Evolutionary conservation across 2,113 vertebrate genomes (phyloP).

Genomic region (Mustela lutreola): DNA sequence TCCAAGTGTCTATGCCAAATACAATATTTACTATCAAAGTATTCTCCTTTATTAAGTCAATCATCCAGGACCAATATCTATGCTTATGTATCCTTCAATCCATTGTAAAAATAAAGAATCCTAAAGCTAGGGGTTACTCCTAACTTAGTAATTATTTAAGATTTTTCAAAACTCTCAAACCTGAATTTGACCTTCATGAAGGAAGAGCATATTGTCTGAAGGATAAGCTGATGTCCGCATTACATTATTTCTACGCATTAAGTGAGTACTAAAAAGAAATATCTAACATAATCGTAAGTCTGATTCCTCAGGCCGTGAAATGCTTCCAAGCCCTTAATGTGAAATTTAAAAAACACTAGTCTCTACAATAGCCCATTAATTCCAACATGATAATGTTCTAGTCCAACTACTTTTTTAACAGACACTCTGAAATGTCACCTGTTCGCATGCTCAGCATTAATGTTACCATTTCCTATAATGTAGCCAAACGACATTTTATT

Average conservation of each 20-base stretch:
- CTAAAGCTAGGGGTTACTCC: not conserved
- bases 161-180: not conserved
- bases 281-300: not conserved
- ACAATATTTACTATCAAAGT: slow-evolving; percentile 28
- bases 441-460: slow-evolving; percentile 57
- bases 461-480: not conserved
- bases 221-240: not conserved
- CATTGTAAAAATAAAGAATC: slow-evolving; percentile 25
- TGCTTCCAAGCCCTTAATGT: not conserved
- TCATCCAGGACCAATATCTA: not conserved
- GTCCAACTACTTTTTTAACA: slow-evolving; percentile 33
- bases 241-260: not conserved
- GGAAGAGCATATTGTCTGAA: not conserved
- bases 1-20: slow-evolving; percentile 36
- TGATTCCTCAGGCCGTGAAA: not conserved
- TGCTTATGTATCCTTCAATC: slow-evolving; percentile 19
- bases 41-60: slow-evolving; percentile 33
- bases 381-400: not conserved
- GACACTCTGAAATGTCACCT: not conserved
- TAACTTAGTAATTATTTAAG: slow-evolving; percentile 23
- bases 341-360: slow-evolving; percentile 39
- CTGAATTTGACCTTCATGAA: slow-evolving; percentile 56
- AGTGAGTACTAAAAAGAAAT: not conserved
- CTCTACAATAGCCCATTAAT: slow-evolving; percentile 33
- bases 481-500: not conserved